Conservation (phyloP, 2,113 vertebrate species). For the Burhinus oedicnemus region DNA sequence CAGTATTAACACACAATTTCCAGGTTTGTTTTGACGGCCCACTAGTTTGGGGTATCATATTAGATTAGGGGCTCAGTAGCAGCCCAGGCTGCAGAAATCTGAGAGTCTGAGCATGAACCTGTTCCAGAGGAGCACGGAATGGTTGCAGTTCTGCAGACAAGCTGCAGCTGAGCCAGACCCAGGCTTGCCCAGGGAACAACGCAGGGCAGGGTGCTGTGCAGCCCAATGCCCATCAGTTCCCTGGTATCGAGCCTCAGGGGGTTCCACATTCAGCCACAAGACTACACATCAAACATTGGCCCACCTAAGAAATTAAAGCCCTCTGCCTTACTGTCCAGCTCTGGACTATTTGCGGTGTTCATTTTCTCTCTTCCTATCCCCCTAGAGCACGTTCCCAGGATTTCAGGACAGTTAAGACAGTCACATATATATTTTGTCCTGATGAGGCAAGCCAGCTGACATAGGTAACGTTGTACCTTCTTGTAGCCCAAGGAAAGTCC, state of each 20-base stretch:
- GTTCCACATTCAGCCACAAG: too few relatives aligned
- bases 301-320: too few relatives aligned
- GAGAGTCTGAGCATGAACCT: fast-evolving
- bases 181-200: not conserved
- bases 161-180: not conserved
- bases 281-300: not conserved
- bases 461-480: not conserved
- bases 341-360: not conserved
- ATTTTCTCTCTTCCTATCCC: not conserved
- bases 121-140: too few relatives aligned
- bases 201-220: not conserved
- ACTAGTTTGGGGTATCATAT: fast-evolving
- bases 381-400: not conserved
- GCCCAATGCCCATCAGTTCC: not conserved
- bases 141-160: not conserved
- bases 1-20: not conserved
- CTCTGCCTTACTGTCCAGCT: not conserved
- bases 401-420: not conserved
- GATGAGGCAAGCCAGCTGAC: not conserved
- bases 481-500: not conserved
- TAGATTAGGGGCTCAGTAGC: not conserved
- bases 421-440: not conserved
- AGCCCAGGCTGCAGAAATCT: not conserved
- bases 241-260: not conserved
- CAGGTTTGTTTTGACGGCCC: not conserved